Conservation (phyloP, 37 sponge, comb jelly and placozoan genomes). For the Aplysina aerophoba region DNA sequence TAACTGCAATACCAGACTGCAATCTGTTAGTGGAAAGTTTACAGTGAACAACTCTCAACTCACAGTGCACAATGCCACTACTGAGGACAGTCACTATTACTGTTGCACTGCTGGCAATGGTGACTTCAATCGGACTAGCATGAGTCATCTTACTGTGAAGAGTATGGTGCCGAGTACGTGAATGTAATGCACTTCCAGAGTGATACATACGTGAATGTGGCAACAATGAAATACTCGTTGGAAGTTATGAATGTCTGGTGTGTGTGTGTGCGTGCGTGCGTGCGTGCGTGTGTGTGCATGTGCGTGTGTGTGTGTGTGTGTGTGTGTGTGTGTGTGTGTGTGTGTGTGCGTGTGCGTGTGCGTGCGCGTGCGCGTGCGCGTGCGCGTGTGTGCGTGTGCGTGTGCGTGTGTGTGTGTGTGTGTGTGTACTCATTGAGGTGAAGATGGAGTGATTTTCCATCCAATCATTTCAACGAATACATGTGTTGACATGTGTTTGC, state of each 20-base stretch:
- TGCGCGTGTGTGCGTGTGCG: slow-evolving; percentile 36
- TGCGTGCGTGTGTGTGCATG: slow-evolving; percentile 21
- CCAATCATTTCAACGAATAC: too few species aligned
- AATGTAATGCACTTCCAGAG: too few species aligned
- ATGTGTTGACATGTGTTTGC: too few species aligned
- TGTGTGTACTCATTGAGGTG: neutral
- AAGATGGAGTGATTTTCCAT: too few species aligned
- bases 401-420: slow-evolving; percentile 42
- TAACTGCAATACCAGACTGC: too few species aligned
- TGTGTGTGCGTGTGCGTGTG: neutral
- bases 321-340: slow-evolving; percentile 24
- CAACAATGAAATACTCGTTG: too few species aligned
- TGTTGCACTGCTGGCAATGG: slow-evolving; percentile 5
- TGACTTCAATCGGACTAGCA: neutral
- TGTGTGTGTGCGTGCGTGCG: slow-evolving; percentile 18
- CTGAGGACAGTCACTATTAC: neutral
- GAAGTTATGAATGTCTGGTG: neutral
- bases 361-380: slow-evolving; percentile 11
- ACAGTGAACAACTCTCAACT: neutral
- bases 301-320: slow-evolving; percentile 27
- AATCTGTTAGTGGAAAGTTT: too few species aligned
- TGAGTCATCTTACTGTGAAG: neutral
- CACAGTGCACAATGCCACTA: neutral
- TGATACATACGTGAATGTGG: too few species aligned
- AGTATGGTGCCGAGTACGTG: too few species aligned